Evolutionary conservation across 2,888 invertebrate species (phyloP), one percentile per base, ranked within the genome.

Genomic region (Lepidocyrtinus sp.): DNA sequence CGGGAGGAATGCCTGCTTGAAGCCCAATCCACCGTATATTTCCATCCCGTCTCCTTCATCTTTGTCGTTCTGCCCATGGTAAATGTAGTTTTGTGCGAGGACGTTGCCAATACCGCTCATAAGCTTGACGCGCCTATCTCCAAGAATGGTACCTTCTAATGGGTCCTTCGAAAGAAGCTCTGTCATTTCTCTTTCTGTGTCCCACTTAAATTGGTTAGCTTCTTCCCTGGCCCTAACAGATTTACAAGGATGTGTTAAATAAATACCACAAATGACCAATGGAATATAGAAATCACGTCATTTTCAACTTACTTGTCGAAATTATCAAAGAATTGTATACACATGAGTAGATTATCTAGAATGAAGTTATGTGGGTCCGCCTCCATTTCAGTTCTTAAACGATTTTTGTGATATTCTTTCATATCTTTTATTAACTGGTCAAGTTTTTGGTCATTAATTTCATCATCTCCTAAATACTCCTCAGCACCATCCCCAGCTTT

Each of bases 301-400:
- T 24, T 19, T 25, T 27, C 27, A 27, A 89, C 91, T 90, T 88
- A 95, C 95, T 92, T 91, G 88, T 94, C 93, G 87, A 92, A 95
- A 88, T 95, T 93, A 84, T 93, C 92, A 87, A 94, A 94, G 89
- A 95, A 95, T 89, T 95, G 94, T 22, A 94, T 90, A 15, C 92
- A 92, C 88, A 95, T 90, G 73, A 94, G 90, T 75, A 94, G 91
- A 88, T 95, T 94, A 88, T 95, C 95, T 12, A 95, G 88, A 9
- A 95, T 89, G 88, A 95, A 95, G 1, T 91, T 90, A 87, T 94
- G 92, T 3, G 93, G 90, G 85, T 93, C 91, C 3, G 90, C 90
- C 62, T 90, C 89, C 17, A 93, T 90, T 87, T 92, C 91, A 86
- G 91, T 90, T 84, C 91, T 89, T 90, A 94, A 89, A 62, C 90